Percentiles rank a stretch among this genome's conserved stretches.
These are phyloP conservation scores for Lucilia cuprina DNA, from an alignment of 1,140 invertebrate species.

Conservation along the genomic window DNA sequence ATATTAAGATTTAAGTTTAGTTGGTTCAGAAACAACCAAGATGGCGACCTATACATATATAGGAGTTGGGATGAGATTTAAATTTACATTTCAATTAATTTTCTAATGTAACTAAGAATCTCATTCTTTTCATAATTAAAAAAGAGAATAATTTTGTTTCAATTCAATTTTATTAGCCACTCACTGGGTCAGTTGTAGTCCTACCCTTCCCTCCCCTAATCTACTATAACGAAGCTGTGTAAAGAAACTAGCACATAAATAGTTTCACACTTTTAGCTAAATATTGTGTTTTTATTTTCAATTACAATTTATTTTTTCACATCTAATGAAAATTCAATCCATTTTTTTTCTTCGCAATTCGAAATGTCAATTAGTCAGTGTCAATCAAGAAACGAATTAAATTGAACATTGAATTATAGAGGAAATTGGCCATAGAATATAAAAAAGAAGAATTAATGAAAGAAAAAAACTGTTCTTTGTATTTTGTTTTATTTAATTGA, in stretches of 20 bases:
- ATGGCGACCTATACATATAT: too few species aligned
- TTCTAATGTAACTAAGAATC: too few species aligned
- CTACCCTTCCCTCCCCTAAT: too few species aligned
- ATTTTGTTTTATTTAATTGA: background rate
- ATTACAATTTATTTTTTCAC: background rate
- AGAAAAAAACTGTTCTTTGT: background rate
- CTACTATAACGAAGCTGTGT: too few species aligned
- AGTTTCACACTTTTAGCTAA: background rate
- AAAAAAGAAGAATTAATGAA: too few species aligned
- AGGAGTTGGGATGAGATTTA: too few species aligned
- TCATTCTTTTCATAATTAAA: too few species aligned
- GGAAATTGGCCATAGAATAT: background rate
- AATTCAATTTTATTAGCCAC: too few species aligned
- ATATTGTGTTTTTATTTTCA: background rate
- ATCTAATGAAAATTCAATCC: background rate
- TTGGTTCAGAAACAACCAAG: background rate
- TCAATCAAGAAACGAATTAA: background rate
- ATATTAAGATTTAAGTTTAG: background rate
- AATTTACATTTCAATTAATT: too few species aligned
- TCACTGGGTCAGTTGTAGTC: too few species aligned
- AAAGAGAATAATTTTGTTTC: too few species aligned
- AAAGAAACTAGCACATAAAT: too few species aligned
- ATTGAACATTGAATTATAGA: background rate
- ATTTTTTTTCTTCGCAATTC: background rate
- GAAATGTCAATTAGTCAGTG: slow-evolving; percentile 1